phyloP scores from a whole-genome alignment of 1,140 invertebrate species.

The Leucophenga varia region DNA sequence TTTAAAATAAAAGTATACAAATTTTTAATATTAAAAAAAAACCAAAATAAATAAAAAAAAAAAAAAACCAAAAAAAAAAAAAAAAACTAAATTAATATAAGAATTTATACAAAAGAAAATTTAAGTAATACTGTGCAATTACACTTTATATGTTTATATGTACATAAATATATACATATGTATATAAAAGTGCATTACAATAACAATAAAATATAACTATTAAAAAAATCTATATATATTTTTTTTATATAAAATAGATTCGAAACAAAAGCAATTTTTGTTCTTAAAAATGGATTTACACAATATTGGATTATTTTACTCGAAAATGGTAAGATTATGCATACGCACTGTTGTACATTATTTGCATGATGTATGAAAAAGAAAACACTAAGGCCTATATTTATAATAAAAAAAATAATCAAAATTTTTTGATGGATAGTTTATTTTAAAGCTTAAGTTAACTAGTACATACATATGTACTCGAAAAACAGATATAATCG shows the following conservation, averaged over 20 bases:
- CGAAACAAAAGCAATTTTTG: not conserved
- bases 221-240: not conserved
- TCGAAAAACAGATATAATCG: too few relatives aligned
- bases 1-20: not conserved
- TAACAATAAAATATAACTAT: not conserved
- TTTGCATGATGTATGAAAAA: not conserved
- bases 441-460: too few relatives aligned
- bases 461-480: too few relatives aligned
- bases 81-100: too few relatives aligned
- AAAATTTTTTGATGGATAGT: too few relatives aligned
- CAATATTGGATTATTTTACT: slow-evolving; percentile 42
- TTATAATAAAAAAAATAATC: too few relatives aligned
- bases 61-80: too few relatives aligned
- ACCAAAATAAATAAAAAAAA: not conserved
- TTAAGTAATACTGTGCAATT: not conserved
- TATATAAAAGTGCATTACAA: not conserved
- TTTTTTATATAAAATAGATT: too few relatives aligned
- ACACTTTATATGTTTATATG: not conserved
- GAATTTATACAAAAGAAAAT: not conserved
- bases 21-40: not conserved
- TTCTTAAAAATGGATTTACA: slow-evolving; percentile 42
- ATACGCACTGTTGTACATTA: slow-evolving; percentile 36
- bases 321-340: slow-evolving; percentile 47
- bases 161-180: not conserved
- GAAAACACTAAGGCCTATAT: slow-evolving; percentile 6